These are phyloP conservation scores for Micoletzkya japonica DNA, from an alignment of 2,888 invertebrate species.

Conservation along the genomic window DNA sequence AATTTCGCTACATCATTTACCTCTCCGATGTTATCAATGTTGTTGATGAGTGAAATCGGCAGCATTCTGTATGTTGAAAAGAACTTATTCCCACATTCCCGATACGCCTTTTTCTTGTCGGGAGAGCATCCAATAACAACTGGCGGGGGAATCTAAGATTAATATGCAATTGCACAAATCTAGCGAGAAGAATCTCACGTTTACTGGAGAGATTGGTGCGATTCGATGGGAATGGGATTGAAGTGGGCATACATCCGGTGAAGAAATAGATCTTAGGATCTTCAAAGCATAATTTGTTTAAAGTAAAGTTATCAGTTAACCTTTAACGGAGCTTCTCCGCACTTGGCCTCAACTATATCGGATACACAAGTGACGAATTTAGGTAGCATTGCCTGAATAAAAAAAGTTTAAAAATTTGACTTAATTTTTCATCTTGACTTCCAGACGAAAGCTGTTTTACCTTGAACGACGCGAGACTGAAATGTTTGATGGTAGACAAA, in stretches of 20 bases:
- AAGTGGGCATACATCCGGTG: conserved; percentile 48
- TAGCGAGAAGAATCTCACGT: too few species aligned
- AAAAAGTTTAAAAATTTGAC: neutral
- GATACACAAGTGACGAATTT: conserved; percentile 58
- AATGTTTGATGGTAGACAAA: conserved; percentile 56
- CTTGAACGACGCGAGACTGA: conserved; percentile 51
- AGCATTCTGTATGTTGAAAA: conserved; percentile 40
- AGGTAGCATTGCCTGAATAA: conserved; percentile 38
- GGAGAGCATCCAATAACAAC: too few species aligned
- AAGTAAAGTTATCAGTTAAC: conserved; percentile 28
- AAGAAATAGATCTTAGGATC: conserved; percentile 48
- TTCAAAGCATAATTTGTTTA: conserved; percentile 1
- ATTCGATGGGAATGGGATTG: conserved; percentile 26
- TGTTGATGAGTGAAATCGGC: conserved; percentile 39
- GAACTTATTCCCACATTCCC: conserved; percentile 37
- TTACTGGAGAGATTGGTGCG: conserved; percentile 37
- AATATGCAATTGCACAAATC: too few species aligned
- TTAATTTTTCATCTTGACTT: too few species aligned
- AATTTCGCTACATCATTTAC: conserved; percentile 25
- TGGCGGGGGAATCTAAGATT: too few species aligned
- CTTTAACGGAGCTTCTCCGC: conserved; percentile 55
- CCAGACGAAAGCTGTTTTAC: too few species aligned
- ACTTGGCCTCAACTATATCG: conserved; percentile 54
- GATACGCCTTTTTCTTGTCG: conserved; percentile 31
- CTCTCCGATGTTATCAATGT: conserved; percentile 40